Evolutionary conservation across 2,113 vertebrate genomes (phyloP), one percentile per base, ranked within the genome.

Genomic region (Xerus inauris): DNA sequence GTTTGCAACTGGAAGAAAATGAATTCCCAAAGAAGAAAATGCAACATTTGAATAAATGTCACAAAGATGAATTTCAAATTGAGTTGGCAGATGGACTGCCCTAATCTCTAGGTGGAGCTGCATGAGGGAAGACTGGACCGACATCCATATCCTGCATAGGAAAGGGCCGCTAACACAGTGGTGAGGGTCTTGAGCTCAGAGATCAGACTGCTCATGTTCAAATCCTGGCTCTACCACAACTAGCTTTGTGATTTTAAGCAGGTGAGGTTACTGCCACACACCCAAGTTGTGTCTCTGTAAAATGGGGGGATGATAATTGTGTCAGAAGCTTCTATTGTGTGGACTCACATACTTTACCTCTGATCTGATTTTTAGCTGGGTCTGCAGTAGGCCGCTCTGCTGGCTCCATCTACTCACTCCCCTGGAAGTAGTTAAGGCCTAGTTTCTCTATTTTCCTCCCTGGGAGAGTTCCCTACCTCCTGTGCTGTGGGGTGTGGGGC

Each of bases 1-100:
- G 95, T 77, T 92, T 87, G 35, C 35, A 54, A 86, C 59, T 75
- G 64, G 94, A 87, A 91, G 47, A 62, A 87, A 92, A 77, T 42
- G 28, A 79, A 77, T 85, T 76, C 28, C 38, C 54, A 51, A 54
- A 80, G 62, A 81, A 95, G 57, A 35, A 87, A 69, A 49, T 57
- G 20, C 4, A 42, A 3, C 38, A 17, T 81, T 51, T 73, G 40
- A 88, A 49, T 72, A 76, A 75, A 62, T 94, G 28, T 64, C 40
- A 51, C 38, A 19, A 84, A 76, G 47, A n/a, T 64, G 24, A 38
- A 16, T 72, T 92, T 62, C 28, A n/a, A 19, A 40, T 32, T 19
- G 38, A 62, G 35, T n/a, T 67, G 69, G 30, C 20, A n/a, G 42
- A 26, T 73, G 62, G 73, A 49, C 49, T 30, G 11, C 7, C n/a